These are phyloP conservation scores for Sciaenops ocellatus DNA, from an alignment of 2,797 vertebrate species.

Conservation along the genomic window DNA sequence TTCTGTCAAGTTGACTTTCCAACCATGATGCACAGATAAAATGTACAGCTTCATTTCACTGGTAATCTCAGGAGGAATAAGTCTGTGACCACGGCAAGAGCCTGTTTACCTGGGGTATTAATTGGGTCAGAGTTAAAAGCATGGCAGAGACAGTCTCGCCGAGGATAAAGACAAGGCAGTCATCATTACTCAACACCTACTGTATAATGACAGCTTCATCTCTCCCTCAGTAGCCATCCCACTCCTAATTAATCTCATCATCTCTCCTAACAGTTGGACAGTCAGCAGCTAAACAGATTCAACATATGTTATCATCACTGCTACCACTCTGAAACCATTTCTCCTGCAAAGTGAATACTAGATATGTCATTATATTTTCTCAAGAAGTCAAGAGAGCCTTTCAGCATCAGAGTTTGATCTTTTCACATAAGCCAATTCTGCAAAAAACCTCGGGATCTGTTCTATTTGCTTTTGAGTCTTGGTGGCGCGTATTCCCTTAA, in stretches of 20 bases:
- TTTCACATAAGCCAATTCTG: constrained; percentile 10
- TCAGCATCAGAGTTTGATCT: constrained; percentile 21
- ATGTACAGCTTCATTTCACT: constrained; percentile 86
- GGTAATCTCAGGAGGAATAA: constrained; percentile 73
- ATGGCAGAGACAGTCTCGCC: constrained; percentile 52
- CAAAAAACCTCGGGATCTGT: constrained; percentile 22
- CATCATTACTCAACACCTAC: constrained; percentile 85
- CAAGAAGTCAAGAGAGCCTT: not conserved
- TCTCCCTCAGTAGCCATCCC: constrained; percentile 83
- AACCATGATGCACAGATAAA: constrained; percentile 85
- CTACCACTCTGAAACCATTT: constrained; percentile 53
- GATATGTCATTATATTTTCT: constrained; percentile 28
- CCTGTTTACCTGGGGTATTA: constrained; percentile 84
- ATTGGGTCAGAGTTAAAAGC: constrained; percentile 83
- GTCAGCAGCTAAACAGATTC: constrained; percentile 77
- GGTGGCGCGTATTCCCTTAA: constrained; percentile 9
- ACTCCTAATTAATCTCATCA: constrained; percentile 85
- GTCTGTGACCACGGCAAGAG: constrained; percentile 70
- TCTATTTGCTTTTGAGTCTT: constrained; percentile 25
- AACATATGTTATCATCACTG: constrained; percentile 73
- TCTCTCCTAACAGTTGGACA: constrained; percentile 79
- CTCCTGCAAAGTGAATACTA: constrained; percentile 35
- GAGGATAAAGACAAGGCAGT: constrained; percentile 76
- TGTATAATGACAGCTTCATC: constrained; percentile 85
- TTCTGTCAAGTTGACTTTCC: constrained; percentile 88